Evolutionary conservation across 2,797 vertebrate genomes (phyloP).

Genomic region (Carcharodon carcharias): DNA sequence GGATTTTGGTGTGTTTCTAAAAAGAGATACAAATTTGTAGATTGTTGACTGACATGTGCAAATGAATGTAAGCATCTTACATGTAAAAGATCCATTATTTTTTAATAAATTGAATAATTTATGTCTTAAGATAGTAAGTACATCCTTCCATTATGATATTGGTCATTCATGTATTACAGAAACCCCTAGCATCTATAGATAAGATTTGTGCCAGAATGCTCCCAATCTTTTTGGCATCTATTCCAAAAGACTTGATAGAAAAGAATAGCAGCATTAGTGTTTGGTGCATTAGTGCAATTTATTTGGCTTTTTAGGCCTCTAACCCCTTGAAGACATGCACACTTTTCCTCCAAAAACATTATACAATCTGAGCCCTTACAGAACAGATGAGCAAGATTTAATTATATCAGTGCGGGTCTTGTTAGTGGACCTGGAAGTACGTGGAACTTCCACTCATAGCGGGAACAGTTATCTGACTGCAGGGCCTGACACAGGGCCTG

Average conservation of each 20-base stretch:
- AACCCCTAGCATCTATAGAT: background rate
- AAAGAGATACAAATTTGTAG: background rate
- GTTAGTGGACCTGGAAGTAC: too few species aligned
- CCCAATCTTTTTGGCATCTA: background rate
- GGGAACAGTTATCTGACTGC: too few species aligned
- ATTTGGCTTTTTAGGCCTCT: background rate
- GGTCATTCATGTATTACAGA: conserved; percentile 5
- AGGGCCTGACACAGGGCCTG: too few species aligned
- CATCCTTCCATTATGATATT: background rate
- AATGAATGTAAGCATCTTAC: background rate
- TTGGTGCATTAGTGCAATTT: background rate
- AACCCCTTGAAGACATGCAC: background rate
- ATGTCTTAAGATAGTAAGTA: background rate
- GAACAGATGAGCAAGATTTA: background rate
- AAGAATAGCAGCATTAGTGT: background rate
- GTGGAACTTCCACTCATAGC: too few species aligned
- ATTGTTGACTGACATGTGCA: background rate
- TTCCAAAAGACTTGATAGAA: background rate
- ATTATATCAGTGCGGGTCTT: too few species aligned
- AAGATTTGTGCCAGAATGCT: background rate
- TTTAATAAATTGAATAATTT: background rate
- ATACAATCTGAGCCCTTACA: background rate
- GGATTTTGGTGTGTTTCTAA: background rate
- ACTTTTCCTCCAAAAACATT: background rate
- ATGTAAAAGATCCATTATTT: background rate